These are phyloP conservation scores for Hoplostethus mediterraneus DNA, from an alignment of 2,797 vertebrate species.

Conservation along the genomic window DNA sequence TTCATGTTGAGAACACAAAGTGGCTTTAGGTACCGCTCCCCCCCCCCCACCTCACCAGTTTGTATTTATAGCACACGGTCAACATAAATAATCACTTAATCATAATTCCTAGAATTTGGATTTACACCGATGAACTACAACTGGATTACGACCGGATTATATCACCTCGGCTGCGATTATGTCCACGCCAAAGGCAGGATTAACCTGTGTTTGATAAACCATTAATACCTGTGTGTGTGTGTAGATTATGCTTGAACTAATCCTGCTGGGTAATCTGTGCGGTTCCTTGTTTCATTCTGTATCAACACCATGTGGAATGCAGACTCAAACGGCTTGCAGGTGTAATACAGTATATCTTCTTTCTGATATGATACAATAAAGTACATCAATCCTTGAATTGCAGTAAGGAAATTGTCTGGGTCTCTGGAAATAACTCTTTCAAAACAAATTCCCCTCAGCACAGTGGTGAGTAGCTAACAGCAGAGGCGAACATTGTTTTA, in stretches of 20 bases:
- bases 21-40: no score
- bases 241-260: slow-evolving; percentile 64
- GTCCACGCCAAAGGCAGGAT: slow-evolving; percentile 38
- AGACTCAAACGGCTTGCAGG: no score
- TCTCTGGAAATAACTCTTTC: neutral
- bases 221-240: neutral
- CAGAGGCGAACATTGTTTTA: slow-evolving; percentile 3
- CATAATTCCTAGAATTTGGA: neutral
- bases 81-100: no score
- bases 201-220: slow-evolving; percentile 43
- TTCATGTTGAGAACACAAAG: no score
- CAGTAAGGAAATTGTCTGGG: neutral
- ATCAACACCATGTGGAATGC: no score
- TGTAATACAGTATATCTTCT: no score
- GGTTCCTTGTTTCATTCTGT: neutral
- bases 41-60: no score
- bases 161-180: slow-evolving; percentile 50
- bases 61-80: no score
- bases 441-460: neutral
- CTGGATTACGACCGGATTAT: slow-evolving; percentile 53
- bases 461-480: neutral
- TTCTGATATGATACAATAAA: no score
- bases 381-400: no score
- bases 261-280: slow-evolving; percentile 55
- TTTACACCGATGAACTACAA: neutral